phyloP scores from a whole-genome alignment of 2,888 invertebrate genomes.

The Tiphia femorata region DNA sequence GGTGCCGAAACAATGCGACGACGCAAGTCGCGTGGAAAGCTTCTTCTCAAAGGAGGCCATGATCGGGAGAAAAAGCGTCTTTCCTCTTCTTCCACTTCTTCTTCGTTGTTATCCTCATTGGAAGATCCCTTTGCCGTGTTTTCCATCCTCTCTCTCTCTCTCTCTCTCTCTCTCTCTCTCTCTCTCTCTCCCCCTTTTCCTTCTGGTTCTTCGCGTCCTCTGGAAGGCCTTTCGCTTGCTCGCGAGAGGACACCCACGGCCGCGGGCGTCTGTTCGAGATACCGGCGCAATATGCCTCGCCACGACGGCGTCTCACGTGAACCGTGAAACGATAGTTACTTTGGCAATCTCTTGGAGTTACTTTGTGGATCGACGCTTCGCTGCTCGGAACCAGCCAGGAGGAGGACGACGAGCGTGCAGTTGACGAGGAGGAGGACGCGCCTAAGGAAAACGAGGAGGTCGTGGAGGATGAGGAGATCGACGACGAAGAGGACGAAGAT shows the following conservation, averaged over 20 bases:
- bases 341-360: conserved; percentile 17
- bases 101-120: not conserved
- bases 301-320: conserved; percentile 20
- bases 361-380: conserved; percentile 8
- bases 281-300: conserved; percentile 14
- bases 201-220: not conserved
- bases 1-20: conserved; percentile 42
- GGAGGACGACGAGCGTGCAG: not conserved
- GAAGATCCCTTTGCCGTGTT: not conserved
- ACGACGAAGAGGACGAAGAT: no score
- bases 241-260: not conserved
- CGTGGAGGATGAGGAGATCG: no score
- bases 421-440: no score
- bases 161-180: not conserved
- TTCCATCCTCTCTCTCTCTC: not conserved
- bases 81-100: not conserved
- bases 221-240: no score
- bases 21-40: conserved; percentile 41
- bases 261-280: not conserved
- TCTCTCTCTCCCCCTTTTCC: not conserved
- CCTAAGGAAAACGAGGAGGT: no score
- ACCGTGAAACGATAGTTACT: conserved; percentile 36
- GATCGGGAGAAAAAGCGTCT: conserved; percentile 34
- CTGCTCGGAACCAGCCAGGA: not conserved
- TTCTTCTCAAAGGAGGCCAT: conserved; percentile 45